phyloP scores from a whole-genome alignment of 53 echinoderm and acorn worm genomes.

The Stichopus horrens region DNA sequence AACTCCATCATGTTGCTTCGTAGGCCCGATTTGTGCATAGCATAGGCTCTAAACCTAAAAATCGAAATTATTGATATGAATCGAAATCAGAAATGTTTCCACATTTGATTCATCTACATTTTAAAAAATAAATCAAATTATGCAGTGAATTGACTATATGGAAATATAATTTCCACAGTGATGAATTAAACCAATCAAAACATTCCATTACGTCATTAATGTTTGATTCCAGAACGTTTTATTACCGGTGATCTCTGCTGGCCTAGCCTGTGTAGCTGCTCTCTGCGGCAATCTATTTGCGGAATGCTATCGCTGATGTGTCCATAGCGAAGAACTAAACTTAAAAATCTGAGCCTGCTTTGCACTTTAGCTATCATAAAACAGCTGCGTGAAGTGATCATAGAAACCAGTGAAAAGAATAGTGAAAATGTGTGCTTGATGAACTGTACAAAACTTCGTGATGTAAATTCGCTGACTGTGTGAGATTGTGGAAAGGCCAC shows the following conservation, averaged over 20 bases:
- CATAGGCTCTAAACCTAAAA: background rate
- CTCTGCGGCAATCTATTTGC: background rate
- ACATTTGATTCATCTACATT: background rate
- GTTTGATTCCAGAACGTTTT: background rate
- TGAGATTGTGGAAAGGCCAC: background rate
- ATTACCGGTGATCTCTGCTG: no score
- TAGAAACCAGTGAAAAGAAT: no score
- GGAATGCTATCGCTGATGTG: background rate
- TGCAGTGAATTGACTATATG: background rate
- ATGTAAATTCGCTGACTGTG: conserved; percentile 11
- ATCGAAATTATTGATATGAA: background rate
- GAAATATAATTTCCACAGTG: background rate
- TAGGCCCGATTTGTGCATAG: background rate
- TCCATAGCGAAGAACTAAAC: no score
- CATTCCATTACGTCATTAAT: conserved; percentile 26
- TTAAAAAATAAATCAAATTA: background rate
- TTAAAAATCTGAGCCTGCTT: no score
- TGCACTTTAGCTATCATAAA: no score
- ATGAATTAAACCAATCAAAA: conserved; percentile 20
- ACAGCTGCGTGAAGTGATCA: background rate
- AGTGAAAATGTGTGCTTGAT: conserved; percentile 37
- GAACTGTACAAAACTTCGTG: conserved; percentile 15
- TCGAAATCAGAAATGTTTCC: background rate
- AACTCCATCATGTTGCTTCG: background rate
- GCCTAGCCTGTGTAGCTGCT: no score